Conservation (phyloP, 2,888 invertebrate genomes). For the Yponomeuta sedellus region DNA sequence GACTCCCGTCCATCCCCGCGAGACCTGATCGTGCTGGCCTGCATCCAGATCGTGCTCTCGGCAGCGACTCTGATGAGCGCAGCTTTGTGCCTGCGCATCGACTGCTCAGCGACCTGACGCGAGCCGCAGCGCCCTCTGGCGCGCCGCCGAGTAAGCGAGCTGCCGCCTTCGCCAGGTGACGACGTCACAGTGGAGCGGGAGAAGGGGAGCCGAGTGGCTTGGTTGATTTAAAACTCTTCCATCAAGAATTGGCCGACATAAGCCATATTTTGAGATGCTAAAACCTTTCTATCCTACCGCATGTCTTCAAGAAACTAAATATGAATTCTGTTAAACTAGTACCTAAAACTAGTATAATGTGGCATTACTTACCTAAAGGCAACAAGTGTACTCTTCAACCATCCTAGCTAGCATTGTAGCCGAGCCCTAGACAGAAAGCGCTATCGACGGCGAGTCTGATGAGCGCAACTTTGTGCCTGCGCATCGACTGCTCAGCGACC, state of each 20-base stretch:
- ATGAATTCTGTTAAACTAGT: no score
- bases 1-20: constrained; percentile 57
- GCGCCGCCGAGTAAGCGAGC: constrained; percentile 55
- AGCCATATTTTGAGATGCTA: no score
- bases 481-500: constrained; percentile 63
- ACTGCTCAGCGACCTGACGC: constrained; percentile 59
- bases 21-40: constrained; percentile 66
- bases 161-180: constrained; percentile 38
- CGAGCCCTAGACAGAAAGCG: constrained; percentile 43
- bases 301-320: no score
- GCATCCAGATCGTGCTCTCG: constrained; percentile 68
- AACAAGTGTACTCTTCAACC: constrained; percentile 30
- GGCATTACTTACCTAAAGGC: no score
- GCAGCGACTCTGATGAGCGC: constrained; percentile 70
- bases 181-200: constrained; percentile 49
- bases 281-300: no score
- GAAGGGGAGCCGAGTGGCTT: constrained; percentile 74
- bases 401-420: constrained; percentile 58
- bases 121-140: constrained; percentile 59
- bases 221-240: constrained; percentile 67
- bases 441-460: constrained; percentile 67
- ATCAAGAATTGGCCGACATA: no score
- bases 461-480: constrained; percentile 70
- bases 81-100: constrained; percentile 71
- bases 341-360: no score